These are phyloP conservation scores for Chamaetylas fuelleborni DNA, from an alignment of 2,113 vertebrate species.

Conservation along the genomic window DNA sequence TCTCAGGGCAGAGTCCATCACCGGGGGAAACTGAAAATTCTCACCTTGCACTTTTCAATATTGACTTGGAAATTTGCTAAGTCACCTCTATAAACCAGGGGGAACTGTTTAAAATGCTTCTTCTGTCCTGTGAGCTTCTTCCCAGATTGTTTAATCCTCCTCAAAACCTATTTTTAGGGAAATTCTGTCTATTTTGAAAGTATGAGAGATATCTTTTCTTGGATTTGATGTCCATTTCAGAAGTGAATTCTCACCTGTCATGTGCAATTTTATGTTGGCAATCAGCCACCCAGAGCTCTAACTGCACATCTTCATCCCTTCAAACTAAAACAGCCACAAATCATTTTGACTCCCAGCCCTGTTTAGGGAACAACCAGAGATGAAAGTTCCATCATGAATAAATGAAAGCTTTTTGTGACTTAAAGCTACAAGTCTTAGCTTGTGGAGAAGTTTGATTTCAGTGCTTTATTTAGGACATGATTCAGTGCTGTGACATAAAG, in stretches of 20 bases:
- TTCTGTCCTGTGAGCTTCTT: background rate
- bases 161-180: background rate
- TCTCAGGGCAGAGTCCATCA: fast-evolving
- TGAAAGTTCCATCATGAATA: background rate
- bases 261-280: background rate
- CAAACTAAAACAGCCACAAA: background rate
- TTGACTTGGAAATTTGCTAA: background rate
- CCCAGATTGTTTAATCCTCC: background rate
- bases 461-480: background rate
- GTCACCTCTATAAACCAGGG: background rate
- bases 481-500: fast-evolving
- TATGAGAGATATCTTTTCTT: background rate
- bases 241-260: background rate
- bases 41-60: background rate
- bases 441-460: background rate
- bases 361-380: background rate
- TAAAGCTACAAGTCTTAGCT: background rate
- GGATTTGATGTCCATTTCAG: background rate
- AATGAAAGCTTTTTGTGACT: background rate
- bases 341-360: background rate
- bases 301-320: background rate
- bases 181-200: background rate
- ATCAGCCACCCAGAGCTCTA: background rate
- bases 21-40: background rate
- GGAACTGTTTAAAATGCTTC: background rate